Conservation (phyloP, 2,797 vertebrate species). For the Todus mexicanus region DNA sequence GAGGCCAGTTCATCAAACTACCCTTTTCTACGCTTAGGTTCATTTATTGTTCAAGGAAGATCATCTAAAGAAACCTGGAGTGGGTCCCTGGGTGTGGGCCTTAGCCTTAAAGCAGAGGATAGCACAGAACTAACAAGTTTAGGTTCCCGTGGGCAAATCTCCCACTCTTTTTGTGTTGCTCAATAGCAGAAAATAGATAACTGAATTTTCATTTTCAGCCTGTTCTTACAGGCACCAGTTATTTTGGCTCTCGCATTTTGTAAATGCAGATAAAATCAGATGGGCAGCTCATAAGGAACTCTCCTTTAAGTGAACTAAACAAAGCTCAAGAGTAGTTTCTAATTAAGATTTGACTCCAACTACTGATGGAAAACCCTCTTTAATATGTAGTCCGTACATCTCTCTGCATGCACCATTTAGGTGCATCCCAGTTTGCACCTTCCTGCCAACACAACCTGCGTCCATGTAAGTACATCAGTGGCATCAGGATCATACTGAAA, state of each 20-base stretch:
- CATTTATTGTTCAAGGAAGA: not conserved
- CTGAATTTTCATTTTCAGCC: not conserved
- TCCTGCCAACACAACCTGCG: not conserved
- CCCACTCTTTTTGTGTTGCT: not conserved
- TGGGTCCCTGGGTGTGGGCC: not conserved
- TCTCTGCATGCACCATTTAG: not conserved
- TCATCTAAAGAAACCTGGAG: not conserved
- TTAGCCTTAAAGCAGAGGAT: not conserved
- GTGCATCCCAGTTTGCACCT: not conserved
- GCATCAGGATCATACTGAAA: not conserved
- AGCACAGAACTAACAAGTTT: not conserved
- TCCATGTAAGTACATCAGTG: not conserved
- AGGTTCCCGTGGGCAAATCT: not conserved
- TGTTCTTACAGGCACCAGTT: not conserved
- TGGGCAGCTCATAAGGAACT: not conserved
- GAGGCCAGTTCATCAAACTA: not conserved
- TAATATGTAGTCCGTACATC: not conserved
- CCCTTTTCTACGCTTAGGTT: not conserved
- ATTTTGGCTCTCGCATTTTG: not conserved
- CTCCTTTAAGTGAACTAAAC: not conserved
- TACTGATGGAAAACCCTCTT: not conserved
- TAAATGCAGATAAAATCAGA: not conserved
- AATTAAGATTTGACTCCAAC: not conserved
- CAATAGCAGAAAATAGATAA: not conserved
- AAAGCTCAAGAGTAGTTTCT: not conserved